These are phyloP conservation scores for Drosophila melanosoma DNA, from an alignment of 2,888 invertebrate genomes.

Conservation along the genomic window DNA sequence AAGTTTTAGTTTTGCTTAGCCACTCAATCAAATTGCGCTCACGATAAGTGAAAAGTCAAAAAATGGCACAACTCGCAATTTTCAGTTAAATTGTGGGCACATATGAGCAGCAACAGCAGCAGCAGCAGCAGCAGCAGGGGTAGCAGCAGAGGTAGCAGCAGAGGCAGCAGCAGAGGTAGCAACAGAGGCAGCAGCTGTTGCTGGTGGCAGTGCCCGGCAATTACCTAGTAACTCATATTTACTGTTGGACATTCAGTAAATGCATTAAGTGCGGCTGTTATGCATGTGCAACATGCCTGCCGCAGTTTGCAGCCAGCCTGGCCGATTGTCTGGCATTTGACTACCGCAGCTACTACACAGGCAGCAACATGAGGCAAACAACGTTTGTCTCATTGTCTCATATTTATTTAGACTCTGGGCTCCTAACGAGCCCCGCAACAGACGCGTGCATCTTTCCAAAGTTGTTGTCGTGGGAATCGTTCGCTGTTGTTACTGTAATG, in stretches of 20 bases:
- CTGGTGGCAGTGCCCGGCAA: conserved; percentile 66
- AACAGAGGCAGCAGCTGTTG: conserved; percentile 23
- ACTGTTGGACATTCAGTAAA: conserved; percentile 77
- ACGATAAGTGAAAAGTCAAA: conserved; percentile 79
- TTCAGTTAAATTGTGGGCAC: conserved; percentile 54
- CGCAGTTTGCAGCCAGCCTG: conserved; percentile 47
- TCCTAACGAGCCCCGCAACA: conserved; percentile 68
- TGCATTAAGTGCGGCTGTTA: conserved; percentile 72
- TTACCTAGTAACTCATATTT: conserved; percentile 80
- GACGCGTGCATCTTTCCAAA: conserved; percentile 75
- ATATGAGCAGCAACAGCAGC: conserved; percentile 27
- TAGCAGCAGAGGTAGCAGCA: not conserved
- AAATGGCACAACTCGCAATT: conserved; percentile 43
- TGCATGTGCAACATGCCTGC: conserved; percentile 57
- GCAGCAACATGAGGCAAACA: conserved; percentile 35
- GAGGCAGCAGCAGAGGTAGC: conserved; percentile 15
- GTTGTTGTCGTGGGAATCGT: conserved; percentile 71
- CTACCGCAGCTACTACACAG: conserved; percentile 48
- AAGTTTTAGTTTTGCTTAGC: conserved; percentile 19
- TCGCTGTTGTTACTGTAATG: conserved; percentile 54
- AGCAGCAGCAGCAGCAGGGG: not conserved
- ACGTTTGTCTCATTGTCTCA: conserved; percentile 76
- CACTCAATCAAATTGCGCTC: conserved; percentile 77
- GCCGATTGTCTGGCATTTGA: conserved; percentile 59
- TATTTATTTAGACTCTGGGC: conserved; percentile 73